phyloP scores from a whole-genome alignment of 2,888 invertebrate species.

The Tortrix viridana region DNA sequence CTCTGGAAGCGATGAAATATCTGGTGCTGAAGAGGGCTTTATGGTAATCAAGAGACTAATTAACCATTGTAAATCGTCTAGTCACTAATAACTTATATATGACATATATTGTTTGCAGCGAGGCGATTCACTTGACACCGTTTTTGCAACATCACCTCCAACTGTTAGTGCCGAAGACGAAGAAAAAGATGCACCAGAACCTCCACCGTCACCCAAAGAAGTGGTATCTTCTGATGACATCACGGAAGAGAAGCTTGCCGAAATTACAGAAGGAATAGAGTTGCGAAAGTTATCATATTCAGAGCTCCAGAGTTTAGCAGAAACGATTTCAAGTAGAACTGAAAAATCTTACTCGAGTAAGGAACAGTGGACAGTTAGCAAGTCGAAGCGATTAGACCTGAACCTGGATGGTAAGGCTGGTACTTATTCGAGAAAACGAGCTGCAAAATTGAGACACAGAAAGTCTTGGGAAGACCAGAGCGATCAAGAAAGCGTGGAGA shows the following conservation, averaged over 20 bases:
- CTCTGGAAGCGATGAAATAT: conserved; percentile 77
- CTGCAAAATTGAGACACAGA: conserved; percentile 77
- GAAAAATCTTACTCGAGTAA: conserved; percentile 77
- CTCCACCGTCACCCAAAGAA: conserved; percentile 44
- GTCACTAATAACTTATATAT: no score
- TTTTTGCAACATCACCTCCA: conserved; percentile 86
- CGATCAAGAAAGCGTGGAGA: conserved; percentile 87
- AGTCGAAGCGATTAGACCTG: conserved; percentile 74
- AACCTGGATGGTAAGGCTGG: conserved; percentile 78
- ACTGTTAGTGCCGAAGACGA: conserved; percentile 67
- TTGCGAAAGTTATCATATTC: conserved; percentile 72
- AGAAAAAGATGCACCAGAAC: conserved; percentile 45
- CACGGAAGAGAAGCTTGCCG: conserved; percentile 70
- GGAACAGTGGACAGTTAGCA: conserved; percentile 74
- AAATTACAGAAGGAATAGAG: conserved; percentile 74
- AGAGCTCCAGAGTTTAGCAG: conserved; percentile 76
- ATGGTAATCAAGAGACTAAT: conserved; percentile 60
- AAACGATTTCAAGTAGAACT: conserved; percentile 64
- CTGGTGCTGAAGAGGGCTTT: conserved; percentile 76
- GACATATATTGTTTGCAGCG: no score
- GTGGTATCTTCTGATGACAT: conserved; percentile 57
- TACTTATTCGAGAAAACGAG: conserved; percentile 78
- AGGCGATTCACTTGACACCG: conserved; percentile 87
- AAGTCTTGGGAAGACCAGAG: conserved; percentile 90
- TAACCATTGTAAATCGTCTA: no score